Base-by-base conservation (phyloP, 2,888 invertebrate species). In the Gasteruption jaculator region DNA sequence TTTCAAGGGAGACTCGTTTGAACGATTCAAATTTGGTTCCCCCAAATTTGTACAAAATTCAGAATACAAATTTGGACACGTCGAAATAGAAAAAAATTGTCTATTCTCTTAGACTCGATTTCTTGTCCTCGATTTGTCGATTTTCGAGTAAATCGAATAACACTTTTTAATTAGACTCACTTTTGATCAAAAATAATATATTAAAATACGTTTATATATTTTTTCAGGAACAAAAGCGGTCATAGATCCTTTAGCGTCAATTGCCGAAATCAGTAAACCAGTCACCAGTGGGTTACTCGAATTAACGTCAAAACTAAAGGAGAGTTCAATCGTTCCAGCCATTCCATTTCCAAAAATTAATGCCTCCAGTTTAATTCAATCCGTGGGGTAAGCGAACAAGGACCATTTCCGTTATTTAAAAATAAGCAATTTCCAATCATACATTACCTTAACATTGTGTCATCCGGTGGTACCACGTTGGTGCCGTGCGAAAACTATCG, bases 241-340 rank as follows among this genome's bases (percentile, higher is more conserved):
- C 11, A 27, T 53, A 35, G 55, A 61, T 50, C 49, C 61, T 11
- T 40, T 60, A 12, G 52, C 53, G 19, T 58, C 65, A 6, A 53
- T 65, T 24, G 60, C 59, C 21, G 66, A 67, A 54, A 61, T 61
- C 20, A 61, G 64, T 50, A 65, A 63, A 50, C 62, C 65, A 21
- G 58, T 68, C n/a, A 58, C 63, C 8, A 56, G 55, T 10, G 61
- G 69, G 25, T 59, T 72, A 46, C 34, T 67, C 34, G 70, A 68
- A 40, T 49, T 73, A 25, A 71, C 69, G n/a, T 61, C 65, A 2
- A 71, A 65, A 48, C 46, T 73, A 5, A 71, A 70, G 49, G 71
- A 68, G 47, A 68, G 61, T 49, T 53, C 65, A 7, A 64, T 69
- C 40, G 62, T 68, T 3, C 65, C 72, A 33, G 63, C 66, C 11